Base-by-base conservation (phyloP, 2,888 invertebrate species). In the Caradrina kadenii region DNA sequence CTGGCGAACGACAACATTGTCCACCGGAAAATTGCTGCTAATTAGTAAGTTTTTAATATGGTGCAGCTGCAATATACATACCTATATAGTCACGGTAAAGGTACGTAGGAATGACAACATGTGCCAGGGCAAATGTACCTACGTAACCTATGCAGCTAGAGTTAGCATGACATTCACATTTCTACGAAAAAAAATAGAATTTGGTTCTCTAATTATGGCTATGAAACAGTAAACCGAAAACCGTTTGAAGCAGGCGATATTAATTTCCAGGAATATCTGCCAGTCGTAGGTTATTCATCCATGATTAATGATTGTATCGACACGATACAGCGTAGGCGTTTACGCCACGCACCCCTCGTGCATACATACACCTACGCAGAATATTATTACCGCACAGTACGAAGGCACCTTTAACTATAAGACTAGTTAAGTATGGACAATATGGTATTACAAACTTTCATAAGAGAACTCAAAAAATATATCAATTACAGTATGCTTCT, bases 21-120 rank as follows among this genome's bases (percentile, higher is more conserved):
- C 59, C 52, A 17, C 49, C 42, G 62, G 35, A 19, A 68, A 68
- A 77, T 77, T 68, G 58, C 19, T 35, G 35, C 42, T 64, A 72
- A 76, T 65, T 63, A 48, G 55, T 73, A 61, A 54, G 58, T 19
- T 26, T 65, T 59, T 31, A 63, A 49, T 64, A 54, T n/a, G 19
- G 19, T 48, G 58, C 48, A 21, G 26, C 11, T 60, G 39, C 21
- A 61, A 60, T 69, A 60, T 61, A 52, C 62, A 68, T 64, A 49
- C 61, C 64, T 64, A 50, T 42, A 50, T 62, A 73, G 21, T 42
- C 11, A 19, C 11, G 39, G n/a, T 48, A 17, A 66, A 13, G 0
- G 26, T 21, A 21, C 22, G 11, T 31, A 5, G 53, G 35, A 65
- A 22, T 65, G 8, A 35, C 19, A 19, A 49, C 22, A 45, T 39